Conservation (phyloP, 2,888 invertebrate species). For the Chydorus sphaericus region DNA sequence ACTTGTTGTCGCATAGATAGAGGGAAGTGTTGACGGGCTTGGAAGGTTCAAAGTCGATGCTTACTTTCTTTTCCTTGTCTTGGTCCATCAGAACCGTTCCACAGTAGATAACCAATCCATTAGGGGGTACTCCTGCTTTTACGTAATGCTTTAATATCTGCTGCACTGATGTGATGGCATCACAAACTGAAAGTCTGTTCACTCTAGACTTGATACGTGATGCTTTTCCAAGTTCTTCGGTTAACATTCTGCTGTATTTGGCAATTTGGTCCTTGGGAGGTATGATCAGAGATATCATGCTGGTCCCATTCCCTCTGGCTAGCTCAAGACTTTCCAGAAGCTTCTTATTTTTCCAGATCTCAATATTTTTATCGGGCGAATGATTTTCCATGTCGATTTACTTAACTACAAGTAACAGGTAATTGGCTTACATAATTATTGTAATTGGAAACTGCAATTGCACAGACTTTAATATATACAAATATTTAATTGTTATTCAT, state of each 20-base stretch:
- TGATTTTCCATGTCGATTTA: conserved; percentile 62
- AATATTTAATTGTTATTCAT: too few species aligned
- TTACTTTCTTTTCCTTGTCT: conserved; percentile 99
- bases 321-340: conserved; percentile 98
- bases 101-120: conserved; percentile 98
- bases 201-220: conserved; percentile 99
- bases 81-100: conserved; percentile 99
- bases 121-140: conserved; percentile 97
- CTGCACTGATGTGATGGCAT: conserved; percentile 99
- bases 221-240: conserved; percentile 99
- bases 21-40: conserved; percentile 99
- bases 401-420: too few species aligned
- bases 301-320: conserved; percentile 98
- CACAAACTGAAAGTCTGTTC: conserved; percentile 93
- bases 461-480: too few species aligned
- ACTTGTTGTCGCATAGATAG: conserved; percentile 98
- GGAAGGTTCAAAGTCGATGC: conserved; percentile 99
- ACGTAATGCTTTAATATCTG: conserved; percentile 97
- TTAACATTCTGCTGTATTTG: conserved; percentile 99
- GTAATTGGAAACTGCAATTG: too few species aligned
- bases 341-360: conserved; percentile 99
- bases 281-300: conserved; percentile 99
- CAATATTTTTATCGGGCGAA: conserved; percentile 96
- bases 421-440: too few species aligned
- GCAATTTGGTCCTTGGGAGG: conserved; percentile 99